phyloP scores from a whole-genome alignment of 2,888 invertebrate species.

The Spialia ferax region DNA sequence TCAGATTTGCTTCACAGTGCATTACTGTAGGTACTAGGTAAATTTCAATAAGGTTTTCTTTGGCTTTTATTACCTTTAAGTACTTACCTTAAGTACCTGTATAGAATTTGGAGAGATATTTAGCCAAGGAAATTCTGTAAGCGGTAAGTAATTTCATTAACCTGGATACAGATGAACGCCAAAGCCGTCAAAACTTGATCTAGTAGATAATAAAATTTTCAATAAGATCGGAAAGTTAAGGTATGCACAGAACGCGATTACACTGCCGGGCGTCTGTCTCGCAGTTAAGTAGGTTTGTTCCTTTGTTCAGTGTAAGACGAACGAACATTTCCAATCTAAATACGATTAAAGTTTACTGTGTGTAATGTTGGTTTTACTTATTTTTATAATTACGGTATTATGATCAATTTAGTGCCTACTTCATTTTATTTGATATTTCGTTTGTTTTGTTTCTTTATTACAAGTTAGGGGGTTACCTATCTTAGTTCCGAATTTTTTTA shows the following conservation, averaged over 20 bases:
- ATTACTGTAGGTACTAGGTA: too few relatives aligned
- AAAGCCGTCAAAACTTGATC: slow-evolving; percentile 27
- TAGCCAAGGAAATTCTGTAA: slow-evolving; percentile 21
- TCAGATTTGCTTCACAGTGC: too few relatives aligned
- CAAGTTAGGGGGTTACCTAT: too few relatives aligned
- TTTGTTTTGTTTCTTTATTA: too few relatives aligned
- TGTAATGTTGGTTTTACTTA: too few relatives aligned
- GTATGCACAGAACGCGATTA: slow-evolving; percentile 27
- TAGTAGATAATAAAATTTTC: slow-evolving; percentile 37
- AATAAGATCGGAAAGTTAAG: slow-evolving; percentile 29
- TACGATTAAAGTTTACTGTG: slow-evolving; percentile 4
- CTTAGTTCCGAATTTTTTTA: too few relatives aligned
- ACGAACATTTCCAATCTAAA: slow-evolving; percentile 19
- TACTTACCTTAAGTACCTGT: too few relatives aligned
- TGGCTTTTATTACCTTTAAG: too few relatives aligned
- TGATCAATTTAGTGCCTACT: too few relatives aligned
- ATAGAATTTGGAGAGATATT: not conserved
- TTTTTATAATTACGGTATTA: too few relatives aligned
- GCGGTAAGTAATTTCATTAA: slow-evolving; percentile 34
- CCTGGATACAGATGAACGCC: slow-evolving; percentile 29
- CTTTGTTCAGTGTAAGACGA: slow-evolving; percentile 15
- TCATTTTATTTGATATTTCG: too few relatives aligned
- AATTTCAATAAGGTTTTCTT: too few relatives aligned
- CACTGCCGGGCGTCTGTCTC: not conserved
- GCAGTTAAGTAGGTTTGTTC: slow-evolving; percentile 33